phyloP scores from a whole-genome alignment of 2,888 invertebrate species.

The Iphiclides podalirius region DNA sequence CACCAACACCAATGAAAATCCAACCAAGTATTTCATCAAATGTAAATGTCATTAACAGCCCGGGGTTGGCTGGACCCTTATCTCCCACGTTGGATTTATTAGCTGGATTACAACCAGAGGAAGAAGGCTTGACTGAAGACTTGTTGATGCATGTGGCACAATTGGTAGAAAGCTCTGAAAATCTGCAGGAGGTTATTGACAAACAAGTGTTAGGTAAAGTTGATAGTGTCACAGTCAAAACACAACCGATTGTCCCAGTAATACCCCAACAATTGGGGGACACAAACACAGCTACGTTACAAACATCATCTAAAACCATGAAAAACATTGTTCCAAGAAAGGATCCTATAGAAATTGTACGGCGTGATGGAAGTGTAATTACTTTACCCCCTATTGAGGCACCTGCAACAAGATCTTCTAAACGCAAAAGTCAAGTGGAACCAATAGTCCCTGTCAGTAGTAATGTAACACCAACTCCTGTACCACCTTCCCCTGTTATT shows the following conservation, averaged over 20 bases:
- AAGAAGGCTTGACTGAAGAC: conserved; percentile 84
- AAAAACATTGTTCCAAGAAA: conserved; percentile 58
- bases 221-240: conserved; percentile 44
- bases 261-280: conserved; percentile 31
- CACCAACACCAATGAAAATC: conserved; percentile 48
- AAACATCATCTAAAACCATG: conserved; percentile 35
- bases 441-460: conserved; percentile 32
- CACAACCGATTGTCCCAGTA: conserved; percentile 35
- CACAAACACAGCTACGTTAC: conserved; percentile 8
- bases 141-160: conserved; percentile 87
- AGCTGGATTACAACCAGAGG: conserved; percentile 82
- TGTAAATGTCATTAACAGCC: conserved; percentile 64
- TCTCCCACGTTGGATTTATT: conserved; percentile 81
- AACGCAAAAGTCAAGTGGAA: conserved; percentile 78
- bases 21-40: conserved; percentile 49
- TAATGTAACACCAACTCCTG: conserved; percentile 32
- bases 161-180: conserved; percentile 83
- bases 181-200: conserved; percentile 86
- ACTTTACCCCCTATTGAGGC: conserved; percentile 91
- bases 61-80: conserved; percentile 74
- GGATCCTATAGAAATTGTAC: conserved; percentile 85
- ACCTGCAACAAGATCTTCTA: conserved; percentile 88
- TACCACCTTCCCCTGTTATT: conserved; percentile 33
- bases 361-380: conserved; percentile 87
- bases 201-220: conserved; percentile 81